These are phyloP conservation scores for Oithona nana DNA, from an alignment of 2,888 invertebrate genomes.

Conservation along the genomic window DNA sequence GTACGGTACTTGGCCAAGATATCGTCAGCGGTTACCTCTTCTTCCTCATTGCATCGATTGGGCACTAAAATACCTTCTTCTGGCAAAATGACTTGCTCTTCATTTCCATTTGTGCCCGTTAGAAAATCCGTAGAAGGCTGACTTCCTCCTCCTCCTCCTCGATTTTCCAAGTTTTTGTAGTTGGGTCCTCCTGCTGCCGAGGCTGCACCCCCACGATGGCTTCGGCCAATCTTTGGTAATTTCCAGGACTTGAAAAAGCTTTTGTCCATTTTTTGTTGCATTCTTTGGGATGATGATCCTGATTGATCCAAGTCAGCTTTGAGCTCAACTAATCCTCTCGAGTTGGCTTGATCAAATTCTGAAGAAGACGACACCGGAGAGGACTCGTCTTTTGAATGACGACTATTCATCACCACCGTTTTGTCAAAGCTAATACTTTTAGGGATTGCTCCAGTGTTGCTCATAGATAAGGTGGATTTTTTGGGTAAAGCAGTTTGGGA, in stretches of 20 bases:
- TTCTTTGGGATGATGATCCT: conserved; percentile 23
- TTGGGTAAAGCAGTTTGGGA: conserved; percentile 5
- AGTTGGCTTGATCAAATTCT: neutral
- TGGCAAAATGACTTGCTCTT: neutral
- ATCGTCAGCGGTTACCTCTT: conserved; percentile 58
- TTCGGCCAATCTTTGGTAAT: conserved; percentile 31
- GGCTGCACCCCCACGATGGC: neutral
- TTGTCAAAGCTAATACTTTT: conserved; percentile 82
- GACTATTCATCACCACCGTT: conserved; percentile 50
- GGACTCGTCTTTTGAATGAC: conserved; percentile 32
- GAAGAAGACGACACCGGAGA: neutral
- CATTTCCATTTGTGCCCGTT: neutral
- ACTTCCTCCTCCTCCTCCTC: neutral
- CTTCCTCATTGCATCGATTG: conserved; percentile 6
- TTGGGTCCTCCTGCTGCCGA: neutral
- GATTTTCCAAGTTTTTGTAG: neutral
- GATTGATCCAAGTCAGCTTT: neutral
- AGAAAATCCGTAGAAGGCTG: neutral
- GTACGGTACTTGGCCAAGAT: conserved; percentile 83
- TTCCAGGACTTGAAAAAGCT: conserved; percentile 54
- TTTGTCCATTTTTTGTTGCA: conserved; percentile 37
- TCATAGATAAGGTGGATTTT: conserved; percentile 17
- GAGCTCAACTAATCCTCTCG: neutral
- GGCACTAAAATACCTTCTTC: neutral
- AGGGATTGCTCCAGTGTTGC: conserved; percentile 50